Evolutionary conservation across 2,888 invertebrate species (phyloP).

Genomic region (Harpalus rufipes): DNA sequence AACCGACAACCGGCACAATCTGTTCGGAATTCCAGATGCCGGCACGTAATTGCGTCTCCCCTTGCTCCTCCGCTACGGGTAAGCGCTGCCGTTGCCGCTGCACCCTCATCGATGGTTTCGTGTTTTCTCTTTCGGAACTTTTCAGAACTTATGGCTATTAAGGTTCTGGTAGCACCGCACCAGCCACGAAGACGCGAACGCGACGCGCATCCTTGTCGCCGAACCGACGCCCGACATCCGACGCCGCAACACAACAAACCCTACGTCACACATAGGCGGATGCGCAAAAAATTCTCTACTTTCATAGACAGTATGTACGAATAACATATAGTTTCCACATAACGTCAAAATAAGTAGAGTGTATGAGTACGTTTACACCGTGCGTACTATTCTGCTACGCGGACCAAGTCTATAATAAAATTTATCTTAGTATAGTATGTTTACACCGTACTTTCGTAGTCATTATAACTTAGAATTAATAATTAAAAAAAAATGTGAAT

Average conservation of each 20-base stretch:
- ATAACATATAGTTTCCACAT: too few species aligned
- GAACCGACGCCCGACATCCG: not conserved
- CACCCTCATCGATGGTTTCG: slow-evolving; percentile 54
- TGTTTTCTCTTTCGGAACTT: slow-evolving; percentile 66
- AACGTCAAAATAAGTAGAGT: too few species aligned
- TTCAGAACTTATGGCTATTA: slow-evolving; percentile 66
- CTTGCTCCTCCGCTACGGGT: not conserved
- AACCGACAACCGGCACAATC: slow-evolving; percentile 68
- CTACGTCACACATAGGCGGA: slow-evolving; percentile 9
- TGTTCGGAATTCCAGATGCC: slow-evolving; percentile 69
- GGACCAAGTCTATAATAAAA: too few species aligned
- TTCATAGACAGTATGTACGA: too few species aligned
- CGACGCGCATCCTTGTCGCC: slow-evolving; percentile 52
- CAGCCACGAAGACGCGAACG: slow-evolving; percentile 29
- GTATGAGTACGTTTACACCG: too few species aligned
- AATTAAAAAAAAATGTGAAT: too few species aligned
- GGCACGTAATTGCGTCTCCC: slow-evolving; percentile 65
- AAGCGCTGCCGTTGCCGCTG: not conserved
- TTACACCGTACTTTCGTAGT: too few species aligned
- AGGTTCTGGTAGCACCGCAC: slow-evolving; percentile 33
- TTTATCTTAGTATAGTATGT: too few species aligned
- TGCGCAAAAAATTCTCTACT: too few species aligned
- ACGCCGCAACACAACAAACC: slow-evolving; percentile 17
- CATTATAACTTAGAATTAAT: too few species aligned
- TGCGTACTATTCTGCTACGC: too few species aligned